Evolutionary conservation across 2,113 vertebrate species (phyloP).

Genomic region (Tetrax tetrax): DNA sequence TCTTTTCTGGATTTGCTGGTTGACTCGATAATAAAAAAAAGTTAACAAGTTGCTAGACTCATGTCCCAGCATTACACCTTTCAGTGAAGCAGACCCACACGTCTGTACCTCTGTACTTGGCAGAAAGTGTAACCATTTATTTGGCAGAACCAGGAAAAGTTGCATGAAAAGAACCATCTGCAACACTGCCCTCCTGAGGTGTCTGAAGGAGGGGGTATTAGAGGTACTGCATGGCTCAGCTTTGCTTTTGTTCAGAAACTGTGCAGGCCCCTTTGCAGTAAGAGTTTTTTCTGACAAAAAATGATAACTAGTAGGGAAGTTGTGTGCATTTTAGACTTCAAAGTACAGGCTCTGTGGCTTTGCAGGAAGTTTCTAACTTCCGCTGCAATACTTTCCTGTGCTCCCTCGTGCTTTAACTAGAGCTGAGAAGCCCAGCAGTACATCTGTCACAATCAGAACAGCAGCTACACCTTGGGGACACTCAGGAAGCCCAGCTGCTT

Average conservation of each 20-base stretch:
- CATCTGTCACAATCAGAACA: not conserved
- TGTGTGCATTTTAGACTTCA: not conserved
- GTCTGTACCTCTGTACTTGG: not conserved
- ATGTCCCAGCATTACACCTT: not conserved
- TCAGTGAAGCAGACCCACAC: not conserved
- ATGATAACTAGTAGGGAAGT: not conserved
- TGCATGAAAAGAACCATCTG: not conserved
- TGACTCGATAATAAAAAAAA: not conserved
- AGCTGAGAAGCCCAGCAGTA: not conserved
- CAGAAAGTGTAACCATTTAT: not conserved
- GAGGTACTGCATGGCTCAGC: not conserved
- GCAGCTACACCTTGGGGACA: not conserved
- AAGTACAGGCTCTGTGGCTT: not conserved
- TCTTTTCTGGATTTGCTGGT: not conserved
- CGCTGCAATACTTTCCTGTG: not conserved
- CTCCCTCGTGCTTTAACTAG: not conserved
- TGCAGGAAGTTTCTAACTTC: conserved; percentile 41
- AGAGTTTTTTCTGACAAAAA: not conserved
- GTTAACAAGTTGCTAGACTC: not conserved
- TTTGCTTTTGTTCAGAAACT: not conserved
- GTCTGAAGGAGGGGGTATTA: not conserved
- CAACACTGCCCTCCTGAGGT: not conserved
- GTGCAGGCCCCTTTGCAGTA: not conserved
- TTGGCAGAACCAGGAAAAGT: not conserved
- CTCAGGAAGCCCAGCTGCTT: not conserved